These are phyloP conservation scores for Catharus ustulatus DNA, from an alignment of 2,797 vertebrate species.

Conservation along the genomic window DNA sequence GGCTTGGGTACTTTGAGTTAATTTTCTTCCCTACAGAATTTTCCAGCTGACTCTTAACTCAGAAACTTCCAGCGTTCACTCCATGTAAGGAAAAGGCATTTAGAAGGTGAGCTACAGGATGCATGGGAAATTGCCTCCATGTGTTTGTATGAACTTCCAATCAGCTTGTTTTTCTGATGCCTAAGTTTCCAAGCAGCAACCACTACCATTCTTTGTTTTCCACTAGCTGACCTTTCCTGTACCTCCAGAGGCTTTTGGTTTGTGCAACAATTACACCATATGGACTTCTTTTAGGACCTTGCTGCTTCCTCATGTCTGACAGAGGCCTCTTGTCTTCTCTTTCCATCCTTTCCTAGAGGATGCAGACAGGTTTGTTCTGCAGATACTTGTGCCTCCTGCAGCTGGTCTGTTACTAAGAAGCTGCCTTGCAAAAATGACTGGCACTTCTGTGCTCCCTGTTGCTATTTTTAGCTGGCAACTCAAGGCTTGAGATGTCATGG, in stretches of 20 bases:
- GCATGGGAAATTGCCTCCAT: neutral
- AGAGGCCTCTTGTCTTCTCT: neutral
- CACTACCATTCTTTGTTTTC: neutral
- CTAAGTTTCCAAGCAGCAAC: neutral
- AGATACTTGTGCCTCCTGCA: neutral
- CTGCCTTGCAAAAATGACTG: neutral
- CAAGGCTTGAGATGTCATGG: neutral
- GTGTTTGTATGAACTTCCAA: neutral
- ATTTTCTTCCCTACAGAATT: neutral
- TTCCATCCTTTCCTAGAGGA: neutral
- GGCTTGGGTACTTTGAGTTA: neutral
- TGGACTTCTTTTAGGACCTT: neutral
- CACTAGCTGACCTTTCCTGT: neutral
- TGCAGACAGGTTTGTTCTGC: neutral
- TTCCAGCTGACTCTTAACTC: neutral
- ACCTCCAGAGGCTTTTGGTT: neutral
- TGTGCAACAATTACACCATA: neutral
- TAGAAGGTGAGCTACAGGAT: neutral
- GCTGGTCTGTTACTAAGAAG: neutral
- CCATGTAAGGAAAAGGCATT: neutral
- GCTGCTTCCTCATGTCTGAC: neutral
- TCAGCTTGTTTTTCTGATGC: neutral
- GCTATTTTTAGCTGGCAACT: neutral
- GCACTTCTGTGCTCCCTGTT: neutral
- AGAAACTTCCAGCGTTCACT: neutral